A percentile compares a stretch with the other conserved stretches of the same genome.
Evolutionary conservation across 2,113 vertebrate species (phyloP).

Genomic region (Symphodus melops): DNA sequence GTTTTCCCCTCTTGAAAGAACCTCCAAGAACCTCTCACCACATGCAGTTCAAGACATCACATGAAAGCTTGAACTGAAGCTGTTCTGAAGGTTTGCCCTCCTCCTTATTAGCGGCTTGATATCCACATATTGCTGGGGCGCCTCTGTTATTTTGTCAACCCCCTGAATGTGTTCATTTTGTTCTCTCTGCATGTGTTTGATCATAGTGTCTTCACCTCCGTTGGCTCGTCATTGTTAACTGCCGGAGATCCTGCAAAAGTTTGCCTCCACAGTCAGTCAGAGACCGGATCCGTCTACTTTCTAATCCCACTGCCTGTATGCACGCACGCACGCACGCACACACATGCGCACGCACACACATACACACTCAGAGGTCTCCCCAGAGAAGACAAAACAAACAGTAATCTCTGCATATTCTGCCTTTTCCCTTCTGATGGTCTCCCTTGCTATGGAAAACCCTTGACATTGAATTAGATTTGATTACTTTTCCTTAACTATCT

Average conservation of each 20-base stretch:
- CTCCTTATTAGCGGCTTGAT: slow-evolving; percentile 52
- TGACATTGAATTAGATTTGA: slow-evolving; percentile 71
- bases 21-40: not conserved
- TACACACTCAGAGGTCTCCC: not conserved
- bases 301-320: not conserved
- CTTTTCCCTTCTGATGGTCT: slow-evolving; percentile 12
- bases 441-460: slow-evolving; percentile 39
- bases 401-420: slow-evolving; percentile 63
- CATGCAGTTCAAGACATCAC: slow-evolving; percentile 4
- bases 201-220: slow-evolving; percentile 60
- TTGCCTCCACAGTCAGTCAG: slow-evolving; percentile 27
- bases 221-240: slow-evolving; percentile 57
- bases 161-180: slow-evolving; percentile 44
- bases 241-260: slow-evolving; percentile 51
- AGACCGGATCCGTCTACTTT: slow-evolving; percentile 9
- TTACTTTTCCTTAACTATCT: slow-evolving; percentile 67
- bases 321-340: not conserved
- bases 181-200: slow-evolving; percentile 59
- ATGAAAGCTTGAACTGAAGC: slow-evolving; percentile 9
- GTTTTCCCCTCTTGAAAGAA: slow-evolving; percentile 15
- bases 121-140: slow-evolving; percentile 22
- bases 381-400: slow-evolving; percentile 41
- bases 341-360: too few relatives aligned
- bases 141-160: slow-evolving; percentile 17
- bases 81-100: slow-evolving; percentile 7